These are phyloP conservation scores for Pantala flavescens DNA, from an alignment of 1,140 invertebrate species.

Conservation along the genomic window DNA sequence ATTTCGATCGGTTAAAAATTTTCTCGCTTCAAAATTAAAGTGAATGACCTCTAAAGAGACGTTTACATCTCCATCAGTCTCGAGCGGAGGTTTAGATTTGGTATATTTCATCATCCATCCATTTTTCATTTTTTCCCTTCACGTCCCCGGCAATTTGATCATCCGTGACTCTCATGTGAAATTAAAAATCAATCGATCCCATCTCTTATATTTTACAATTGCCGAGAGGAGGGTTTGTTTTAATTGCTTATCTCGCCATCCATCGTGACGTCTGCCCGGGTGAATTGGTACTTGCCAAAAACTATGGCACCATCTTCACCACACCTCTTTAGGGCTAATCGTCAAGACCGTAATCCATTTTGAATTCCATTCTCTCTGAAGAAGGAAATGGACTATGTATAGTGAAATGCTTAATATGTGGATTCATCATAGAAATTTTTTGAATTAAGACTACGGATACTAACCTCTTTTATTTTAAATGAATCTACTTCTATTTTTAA, in stretches of 20 bases:
- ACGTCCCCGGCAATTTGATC: not conserved
- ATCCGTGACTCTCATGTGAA: not conserved
- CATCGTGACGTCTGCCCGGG: not conserved
- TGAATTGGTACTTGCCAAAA: not conserved
- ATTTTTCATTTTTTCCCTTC: not conserved
- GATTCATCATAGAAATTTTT: too few species aligned
- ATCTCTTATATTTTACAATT: conserved; percentile 2
- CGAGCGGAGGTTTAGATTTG: not conserved
- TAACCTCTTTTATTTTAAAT: too few species aligned
- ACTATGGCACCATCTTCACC: not conserved
- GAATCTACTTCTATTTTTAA: too few species aligned
- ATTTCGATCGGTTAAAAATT: too few species aligned
- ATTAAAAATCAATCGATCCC: conserved; percentile 1
- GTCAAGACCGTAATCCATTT: too few species aligned
- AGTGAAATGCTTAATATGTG: too few species aligned
- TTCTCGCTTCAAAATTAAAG: too few species aligned
- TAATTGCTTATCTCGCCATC: not conserved
- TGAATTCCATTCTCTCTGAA: too few species aligned
- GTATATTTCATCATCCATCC: not conserved
- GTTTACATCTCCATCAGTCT: conserved; percentile 2
- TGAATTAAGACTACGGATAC: too few species aligned
- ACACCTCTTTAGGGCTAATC: not conserved
- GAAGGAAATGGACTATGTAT: too few species aligned
- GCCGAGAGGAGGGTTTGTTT: not conserved
- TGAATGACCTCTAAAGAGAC: too few species aligned